Base-by-base conservation (phyloP, 2,113 vertebrate genomes). In the Sterna hirundo region DNA sequence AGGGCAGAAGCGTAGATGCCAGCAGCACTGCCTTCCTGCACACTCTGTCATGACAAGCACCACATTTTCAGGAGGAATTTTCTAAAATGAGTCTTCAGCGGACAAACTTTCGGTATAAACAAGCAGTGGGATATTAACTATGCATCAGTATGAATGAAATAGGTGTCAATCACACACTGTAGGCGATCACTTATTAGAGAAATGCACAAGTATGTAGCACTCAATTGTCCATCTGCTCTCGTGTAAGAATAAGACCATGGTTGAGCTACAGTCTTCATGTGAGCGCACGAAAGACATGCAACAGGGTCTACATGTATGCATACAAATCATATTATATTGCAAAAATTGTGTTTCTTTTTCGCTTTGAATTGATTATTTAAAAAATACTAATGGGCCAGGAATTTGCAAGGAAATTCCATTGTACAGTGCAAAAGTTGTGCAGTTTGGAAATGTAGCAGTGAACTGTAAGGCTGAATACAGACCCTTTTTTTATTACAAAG, bases 21-120 rank as follows among this genome's bases (percentile, higher is more conserved):
- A 64, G 60, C 42, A 88, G 64, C 47, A 20, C 36, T 49, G 76
- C 30, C 65, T 71, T 88, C 62, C 80, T 81, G 60, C 26, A 64
- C 5, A 1, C 38, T 54, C 60, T 42, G 0, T 55, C 61, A 42
- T 6, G 11, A n/a, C 10, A 71, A 78, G 69, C 2, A 3, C 25
- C 49, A 13, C 10, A 16, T 68, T 65, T 84, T 86, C 65, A 58
- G 57, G 61, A 86, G 72, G 22, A 60, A 68, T 82, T 60, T 74
- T 71, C 42, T 78, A 71, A 88, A 70, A 88, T 25, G 7, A 57
- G 52, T 55, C 71, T 55, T 57, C 68, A 88, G 44, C 2, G 4
- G 38, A 32, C 34, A 55, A 55, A 21, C 1, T 3, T 80, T 80
- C 52, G 15, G 12, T 66, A 23, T 42, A 69, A 83, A 49, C 34